Conservation (phyloP, 2,888 invertebrate genomes). For the Holacanthella duospinosa region DNA sequence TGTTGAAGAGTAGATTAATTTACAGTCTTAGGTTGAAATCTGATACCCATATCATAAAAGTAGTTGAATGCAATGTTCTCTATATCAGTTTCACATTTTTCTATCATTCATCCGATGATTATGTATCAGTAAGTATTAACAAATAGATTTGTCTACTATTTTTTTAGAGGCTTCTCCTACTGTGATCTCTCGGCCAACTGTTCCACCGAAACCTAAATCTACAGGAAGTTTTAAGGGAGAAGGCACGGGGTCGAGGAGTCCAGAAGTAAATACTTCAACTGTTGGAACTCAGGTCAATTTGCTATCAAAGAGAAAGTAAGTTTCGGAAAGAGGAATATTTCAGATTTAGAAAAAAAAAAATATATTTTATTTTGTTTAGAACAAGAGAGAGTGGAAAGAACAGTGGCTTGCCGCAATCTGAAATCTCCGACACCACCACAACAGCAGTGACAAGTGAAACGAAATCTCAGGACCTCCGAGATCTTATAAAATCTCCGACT, state of each 20-base stretch:
- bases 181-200: neutral
- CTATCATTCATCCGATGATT: too few relatives aligned
- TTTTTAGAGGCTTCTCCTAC: neutral
- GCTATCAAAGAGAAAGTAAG: neutral
- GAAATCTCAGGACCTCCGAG: too few relatives aligned
- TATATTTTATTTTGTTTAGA: neutral
- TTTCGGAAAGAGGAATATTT: neutral
- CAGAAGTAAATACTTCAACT: neutral
- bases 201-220: slow-evolving; percentile 9
- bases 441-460: too few relatives aligned
- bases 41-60: too few relatives aligned
- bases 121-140: too few relatives aligned
- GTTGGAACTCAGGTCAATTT: slow-evolving; percentile 8
- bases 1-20: too few relatives aligned
- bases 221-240: neutral
- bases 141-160: too few relatives aligned
- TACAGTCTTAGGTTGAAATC: too few relatives aligned
- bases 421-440: neutral
- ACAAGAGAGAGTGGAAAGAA: neutral
- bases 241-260: neutral
- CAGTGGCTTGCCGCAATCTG: neutral
- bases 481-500: too few relatives aligned
- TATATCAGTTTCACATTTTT: too few relatives aligned
- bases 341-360: neutral
- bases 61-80: too few relatives aligned